These are phyloP conservation scores for Prochilodus magdalenae DNA, from an alignment of 2,113 vertebrate species.

Conservation along the genomic window DNA sequence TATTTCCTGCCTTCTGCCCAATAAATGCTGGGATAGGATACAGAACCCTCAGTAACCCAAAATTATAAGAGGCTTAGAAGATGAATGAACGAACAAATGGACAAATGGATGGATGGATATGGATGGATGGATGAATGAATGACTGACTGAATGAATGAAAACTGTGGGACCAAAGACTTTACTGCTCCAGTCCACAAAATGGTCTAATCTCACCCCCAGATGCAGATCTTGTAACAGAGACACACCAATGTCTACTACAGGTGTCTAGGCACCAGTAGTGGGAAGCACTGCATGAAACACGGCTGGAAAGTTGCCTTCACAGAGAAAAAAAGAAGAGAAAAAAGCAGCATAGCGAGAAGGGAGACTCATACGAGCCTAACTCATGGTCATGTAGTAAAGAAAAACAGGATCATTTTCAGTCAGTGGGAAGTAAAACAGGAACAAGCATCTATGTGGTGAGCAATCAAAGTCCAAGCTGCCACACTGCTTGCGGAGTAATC, in stretches of 20 bases:
- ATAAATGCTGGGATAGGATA: too few species aligned
- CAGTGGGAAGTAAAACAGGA: slow-evolving; percentile 14
- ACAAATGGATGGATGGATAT: not conserved
- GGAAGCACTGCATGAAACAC: slow-evolving; percentile 17
- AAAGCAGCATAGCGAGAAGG: not conserved
- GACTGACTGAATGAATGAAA: too few species aligned
- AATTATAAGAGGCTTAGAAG: too few species aligned
- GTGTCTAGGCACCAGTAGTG: not conserved
- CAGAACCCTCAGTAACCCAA: too few species aligned
- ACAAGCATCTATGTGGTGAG: slow-evolving; percentile 36
- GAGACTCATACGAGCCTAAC: not conserved
- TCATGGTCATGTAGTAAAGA: slow-evolving; percentile 5
- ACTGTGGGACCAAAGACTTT: not conserved
- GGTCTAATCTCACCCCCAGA: not conserved
- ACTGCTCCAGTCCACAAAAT: not conserved
- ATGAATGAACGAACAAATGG: too few species aligned
- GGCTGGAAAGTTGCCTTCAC: not conserved
- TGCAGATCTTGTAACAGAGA: not conserved
- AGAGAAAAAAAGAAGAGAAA: slow-evolving; percentile 2
- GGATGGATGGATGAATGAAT: not conserved
- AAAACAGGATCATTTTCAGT: slow-evolving; percentile 23
- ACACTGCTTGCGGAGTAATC: slow-evolving; percentile 5
- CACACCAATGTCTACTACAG: slow-evolving; percentile 4
- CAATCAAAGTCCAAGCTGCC: slow-evolving; percentile 14
- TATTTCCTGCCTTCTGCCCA: too few species aligned